Conservation (phyloP, 2,888 invertebrate species). For the Drosophila anceps region DNA sequence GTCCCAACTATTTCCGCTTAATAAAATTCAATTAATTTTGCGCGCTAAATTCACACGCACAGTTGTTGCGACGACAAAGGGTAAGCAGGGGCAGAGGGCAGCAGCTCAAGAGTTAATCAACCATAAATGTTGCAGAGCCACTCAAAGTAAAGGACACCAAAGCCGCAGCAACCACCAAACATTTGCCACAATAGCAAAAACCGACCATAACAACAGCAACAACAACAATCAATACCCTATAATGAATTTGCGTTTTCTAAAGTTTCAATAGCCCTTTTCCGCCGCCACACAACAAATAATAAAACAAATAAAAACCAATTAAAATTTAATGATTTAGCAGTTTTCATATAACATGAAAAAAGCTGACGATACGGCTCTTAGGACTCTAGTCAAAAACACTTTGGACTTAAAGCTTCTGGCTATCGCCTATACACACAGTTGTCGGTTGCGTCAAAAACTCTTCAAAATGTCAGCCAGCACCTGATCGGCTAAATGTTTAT, state of each 20-base stretch:
- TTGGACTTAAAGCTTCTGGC: background rate
- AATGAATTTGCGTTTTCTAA: conserved; percentile 70
- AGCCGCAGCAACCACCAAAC: conserved; percentile 30
- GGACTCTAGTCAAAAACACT: background rate
- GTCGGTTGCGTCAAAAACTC: conserved; percentile 15
- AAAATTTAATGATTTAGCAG: conserved; percentile 68
- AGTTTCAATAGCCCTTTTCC: conserved; percentile 44
- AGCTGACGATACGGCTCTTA: background rate
- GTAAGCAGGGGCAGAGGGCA: conserved; percentile 10
- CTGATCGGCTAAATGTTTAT: conserved; percentile 9
- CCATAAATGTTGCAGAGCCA: conserved; percentile 53
- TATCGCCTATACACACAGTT: conserved; percentile 32
- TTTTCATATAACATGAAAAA: conserved; percentile 26
- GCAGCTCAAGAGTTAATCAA: conserved; percentile 62
- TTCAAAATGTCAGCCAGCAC: conserved; percentile 16
- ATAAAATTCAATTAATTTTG: conserved; percentile 58
- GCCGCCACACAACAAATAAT: conserved; percentile 25
- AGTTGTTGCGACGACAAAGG: conserved; percentile 20
- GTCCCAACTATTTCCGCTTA: conserved; percentile 45
- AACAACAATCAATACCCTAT: conserved; percentile 33
- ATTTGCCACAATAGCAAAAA: conserved; percentile 25
- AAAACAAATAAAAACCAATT: conserved; percentile 64
- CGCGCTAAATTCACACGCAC: conserved; percentile 35
- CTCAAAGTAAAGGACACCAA: conserved; percentile 29
- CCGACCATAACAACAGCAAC: conserved; percentile 16